Evolutionary conservation across 2,113 vertebrate species (phyloP).

Genomic region (Calidris pygmaea): DNA sequence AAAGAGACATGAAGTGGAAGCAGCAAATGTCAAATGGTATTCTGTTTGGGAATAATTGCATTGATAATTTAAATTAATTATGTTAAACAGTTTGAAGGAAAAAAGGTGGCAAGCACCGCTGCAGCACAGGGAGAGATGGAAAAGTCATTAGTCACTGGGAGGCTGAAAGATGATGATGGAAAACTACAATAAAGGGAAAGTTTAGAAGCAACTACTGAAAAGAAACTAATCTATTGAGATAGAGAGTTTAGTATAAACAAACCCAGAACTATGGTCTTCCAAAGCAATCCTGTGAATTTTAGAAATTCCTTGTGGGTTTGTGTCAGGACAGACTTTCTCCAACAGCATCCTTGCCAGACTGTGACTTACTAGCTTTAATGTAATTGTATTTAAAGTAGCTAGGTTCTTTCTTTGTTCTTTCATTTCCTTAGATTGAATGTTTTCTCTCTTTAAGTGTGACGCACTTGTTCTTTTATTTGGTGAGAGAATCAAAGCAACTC

Average conservation of each 20-base stretch:
- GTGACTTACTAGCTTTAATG: conserved; percentile 30
- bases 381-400: conserved; percentile 46
- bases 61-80: neutral
- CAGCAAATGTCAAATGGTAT: neutral
- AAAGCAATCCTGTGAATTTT: neutral
- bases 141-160: conserved; percentile 5
- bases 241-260: neutral
- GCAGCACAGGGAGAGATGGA: neutral
- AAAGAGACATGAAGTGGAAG: neutral
- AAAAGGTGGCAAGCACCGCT: neutral
- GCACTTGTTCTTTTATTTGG: conserved; percentile 38
- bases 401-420: conserved; percentile 44
- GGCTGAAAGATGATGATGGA: neutral
- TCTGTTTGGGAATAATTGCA: neutral
- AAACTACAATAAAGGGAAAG: conserved; percentile 22
- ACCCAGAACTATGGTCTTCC: neutral
- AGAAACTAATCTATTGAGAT: neutral
- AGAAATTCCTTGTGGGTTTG: neutral
- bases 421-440: conserved; percentile 34
- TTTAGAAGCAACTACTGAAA: neutral
- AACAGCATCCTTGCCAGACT: conserved; percentile 2
- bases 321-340: neutral
- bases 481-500: conserved; percentile 43
- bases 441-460: conserved; percentile 41
- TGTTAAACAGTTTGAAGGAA: neutral